phyloP scores from a whole-genome alignment of 2,113 vertebrate genomes.

The Empidonax alnorum region DNA sequence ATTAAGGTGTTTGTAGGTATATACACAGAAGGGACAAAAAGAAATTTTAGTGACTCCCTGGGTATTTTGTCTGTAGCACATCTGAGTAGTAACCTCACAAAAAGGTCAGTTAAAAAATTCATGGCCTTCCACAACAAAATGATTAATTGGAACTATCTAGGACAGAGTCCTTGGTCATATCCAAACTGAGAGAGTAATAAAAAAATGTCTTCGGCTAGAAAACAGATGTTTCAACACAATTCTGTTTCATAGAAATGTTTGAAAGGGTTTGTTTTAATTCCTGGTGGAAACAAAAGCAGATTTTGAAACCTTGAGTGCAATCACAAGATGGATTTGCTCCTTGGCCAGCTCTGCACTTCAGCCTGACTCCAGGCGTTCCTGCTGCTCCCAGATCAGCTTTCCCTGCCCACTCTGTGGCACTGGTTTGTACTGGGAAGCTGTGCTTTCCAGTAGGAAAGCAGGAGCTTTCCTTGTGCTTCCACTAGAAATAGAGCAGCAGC shows the following conservation, averaged over 20 bases:
- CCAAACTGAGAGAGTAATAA: neutral
- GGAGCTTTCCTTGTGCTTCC: neutral
- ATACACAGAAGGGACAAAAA: neutral
- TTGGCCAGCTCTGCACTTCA: neutral
- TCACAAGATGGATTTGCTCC: neutral
- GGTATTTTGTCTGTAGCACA: neutral
- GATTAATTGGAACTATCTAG: neutral
- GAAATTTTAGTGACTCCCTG: neutral
- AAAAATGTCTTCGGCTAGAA: neutral
- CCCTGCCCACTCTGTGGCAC: neutral
- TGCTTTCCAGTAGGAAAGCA: neutral
- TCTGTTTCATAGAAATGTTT: neutral
- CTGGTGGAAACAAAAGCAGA: neutral
- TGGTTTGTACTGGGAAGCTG: neutral
- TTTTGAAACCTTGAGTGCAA: neutral
- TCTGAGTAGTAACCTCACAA: neutral
- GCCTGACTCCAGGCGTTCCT: neutral
- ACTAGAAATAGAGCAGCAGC: neutral
- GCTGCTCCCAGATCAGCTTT: neutral
- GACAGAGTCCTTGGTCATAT: neutral
- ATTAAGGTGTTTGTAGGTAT: neutral
- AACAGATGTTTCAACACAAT: slow-evolving; percentile 24
- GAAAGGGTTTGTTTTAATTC: slow-evolving; percentile 36
- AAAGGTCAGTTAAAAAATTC: neutral
- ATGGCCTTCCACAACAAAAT: neutral